A percentile compares a stretch with the other conserved stretches of the same genome.
phyloP scores from a whole-genome alignment of 2,797 vertebrate species.

The Gallinago solitaria region DNA sequence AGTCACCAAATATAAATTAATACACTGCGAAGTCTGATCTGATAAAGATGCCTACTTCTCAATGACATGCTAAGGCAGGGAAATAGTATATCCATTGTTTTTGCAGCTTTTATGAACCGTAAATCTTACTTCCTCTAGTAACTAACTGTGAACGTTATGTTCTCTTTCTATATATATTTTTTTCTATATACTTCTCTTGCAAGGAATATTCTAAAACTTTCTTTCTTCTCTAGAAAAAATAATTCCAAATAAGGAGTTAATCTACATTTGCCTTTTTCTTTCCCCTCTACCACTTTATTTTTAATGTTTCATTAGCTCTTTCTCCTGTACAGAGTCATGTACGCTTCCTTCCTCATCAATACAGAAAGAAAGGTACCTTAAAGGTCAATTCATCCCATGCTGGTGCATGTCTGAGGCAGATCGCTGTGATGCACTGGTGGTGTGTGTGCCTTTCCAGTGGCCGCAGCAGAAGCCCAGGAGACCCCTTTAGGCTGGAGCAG shows the following conservation, averaged over 20 bases:
- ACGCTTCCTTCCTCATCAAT: neutral
- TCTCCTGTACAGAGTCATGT: neutral
- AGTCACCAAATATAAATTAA: constrained; percentile 23
- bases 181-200: neutral
- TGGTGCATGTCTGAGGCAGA: neutral
- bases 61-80: neutral
- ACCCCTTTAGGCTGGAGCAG: neutral
- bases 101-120: neutral
- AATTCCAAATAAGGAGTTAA: neutral
- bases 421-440: neutral
- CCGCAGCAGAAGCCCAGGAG: neutral
- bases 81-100: neutral
- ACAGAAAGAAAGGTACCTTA: neutral
- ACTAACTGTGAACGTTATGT: neutral
- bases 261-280: neutral
- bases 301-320: neutral
- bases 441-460: neutral
- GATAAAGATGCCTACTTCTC: neutral
- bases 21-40: neutral
- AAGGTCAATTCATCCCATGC: neutral
- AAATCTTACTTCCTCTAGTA: neutral
- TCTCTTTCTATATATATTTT: neutral
- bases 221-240: neutral
- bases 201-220: neutral
- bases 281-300: neutral